These are phyloP conservation scores for Whitmania pigra DNA, from an alignment of 1,140 invertebrate species.

Conservation along the genomic window DNA sequence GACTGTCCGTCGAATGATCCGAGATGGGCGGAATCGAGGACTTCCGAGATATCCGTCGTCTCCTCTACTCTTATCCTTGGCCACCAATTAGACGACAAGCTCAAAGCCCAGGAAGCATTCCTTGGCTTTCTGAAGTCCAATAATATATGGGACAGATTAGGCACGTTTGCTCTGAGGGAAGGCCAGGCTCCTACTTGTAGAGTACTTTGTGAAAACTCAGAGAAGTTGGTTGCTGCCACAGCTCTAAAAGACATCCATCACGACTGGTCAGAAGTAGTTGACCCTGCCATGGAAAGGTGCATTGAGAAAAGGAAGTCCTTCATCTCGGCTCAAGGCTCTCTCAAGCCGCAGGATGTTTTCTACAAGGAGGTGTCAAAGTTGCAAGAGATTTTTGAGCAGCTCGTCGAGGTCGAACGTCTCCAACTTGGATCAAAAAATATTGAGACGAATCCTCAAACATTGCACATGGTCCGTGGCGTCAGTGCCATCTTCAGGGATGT, in stretches of 20 bases:
- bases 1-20: conserved; percentile 78
- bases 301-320: conserved; percentile 6
- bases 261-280: too few species aligned
- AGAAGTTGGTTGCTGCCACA: conserved; percentile 62
- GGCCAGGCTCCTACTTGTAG: conserved; percentile 52
- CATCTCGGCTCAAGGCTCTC: conserved; percentile 14
- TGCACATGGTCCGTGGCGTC: too few species aligned
- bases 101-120: conserved; percentile 55
- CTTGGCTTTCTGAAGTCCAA: conserved; percentile 62
- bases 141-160: conserved; percentile 58
- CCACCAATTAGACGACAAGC: conserved; percentile 72
- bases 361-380: conserved; percentile 52
- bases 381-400: neutral
- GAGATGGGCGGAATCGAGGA: conserved; percentile 53
- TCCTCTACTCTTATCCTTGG: conserved; percentile 49
- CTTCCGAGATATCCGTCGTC: conserved; percentile 34
- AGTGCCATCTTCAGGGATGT: too few species aligned
- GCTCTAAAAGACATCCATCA: conserved; percentile 54
- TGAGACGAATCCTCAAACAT: too few species aligned
- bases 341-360: conserved; percentile 57
- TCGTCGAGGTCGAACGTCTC: too few species aligned
- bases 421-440: too few species aligned
- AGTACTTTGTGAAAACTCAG: conserved; percentile 56
- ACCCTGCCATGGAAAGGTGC: conserved; percentile 1
- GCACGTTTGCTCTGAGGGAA: conserved; percentile 47